Conservation (phyloP, 2,113 vertebrate species). For the Charina bottae region DNA sequence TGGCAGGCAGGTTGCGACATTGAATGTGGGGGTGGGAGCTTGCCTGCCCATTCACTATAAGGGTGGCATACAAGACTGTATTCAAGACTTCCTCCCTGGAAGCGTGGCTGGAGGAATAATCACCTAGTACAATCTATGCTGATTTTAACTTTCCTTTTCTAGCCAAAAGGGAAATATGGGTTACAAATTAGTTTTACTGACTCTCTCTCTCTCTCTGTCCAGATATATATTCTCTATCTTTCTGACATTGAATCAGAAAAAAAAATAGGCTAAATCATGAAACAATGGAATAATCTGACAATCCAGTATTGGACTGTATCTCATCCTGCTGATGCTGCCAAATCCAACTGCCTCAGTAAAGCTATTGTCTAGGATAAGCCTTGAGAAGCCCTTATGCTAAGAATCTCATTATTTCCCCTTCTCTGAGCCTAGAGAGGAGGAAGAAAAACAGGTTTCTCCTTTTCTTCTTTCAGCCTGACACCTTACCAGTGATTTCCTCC, state of each 20-base stretch:
- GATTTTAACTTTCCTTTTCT: neutral
- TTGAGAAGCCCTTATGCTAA: neutral
- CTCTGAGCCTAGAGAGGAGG: neutral
- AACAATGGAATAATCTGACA: neutral
- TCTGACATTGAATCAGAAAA: neutral
- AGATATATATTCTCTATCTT: neutral
- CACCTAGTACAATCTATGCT: neutral
- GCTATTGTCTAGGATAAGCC: neutral
- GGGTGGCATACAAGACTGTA: neutral
- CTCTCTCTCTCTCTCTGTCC: neutral
- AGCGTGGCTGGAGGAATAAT: neutral
- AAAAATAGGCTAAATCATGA: neutral
- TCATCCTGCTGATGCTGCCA: neutral
- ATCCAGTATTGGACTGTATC: neutral
- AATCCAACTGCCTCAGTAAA: neutral
- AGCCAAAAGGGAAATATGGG: neutral
- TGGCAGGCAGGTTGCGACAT: neutral
- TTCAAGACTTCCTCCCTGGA: neutral
- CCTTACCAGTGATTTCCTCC: neutral
- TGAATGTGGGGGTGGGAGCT: neutral
- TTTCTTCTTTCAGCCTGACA: neutral
- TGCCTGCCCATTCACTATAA: neutral
- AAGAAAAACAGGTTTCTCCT: neutral
- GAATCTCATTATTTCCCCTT: neutral
- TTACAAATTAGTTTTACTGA: neutral